These are phyloP conservation scores for Embiotoca jacksoni DNA, from an alignment of 2,113 vertebrate genomes.

Conservation along the genomic window DNA sequence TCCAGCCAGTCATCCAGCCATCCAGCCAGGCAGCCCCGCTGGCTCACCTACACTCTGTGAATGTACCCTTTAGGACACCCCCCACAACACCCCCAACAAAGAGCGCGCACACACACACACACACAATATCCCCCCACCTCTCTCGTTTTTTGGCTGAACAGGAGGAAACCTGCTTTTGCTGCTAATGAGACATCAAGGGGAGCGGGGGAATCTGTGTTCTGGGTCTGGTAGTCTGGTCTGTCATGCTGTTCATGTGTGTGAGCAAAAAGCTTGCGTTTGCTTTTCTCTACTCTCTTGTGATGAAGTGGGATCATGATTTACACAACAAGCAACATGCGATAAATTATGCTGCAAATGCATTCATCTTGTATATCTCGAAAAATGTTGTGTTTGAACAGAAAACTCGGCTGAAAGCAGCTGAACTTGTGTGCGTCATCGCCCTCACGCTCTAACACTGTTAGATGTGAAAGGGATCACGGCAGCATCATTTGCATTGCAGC, in stretches of 20 bases:
- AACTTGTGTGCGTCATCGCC: conserved; percentile 14
- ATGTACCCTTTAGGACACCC: conserved; percentile 40
- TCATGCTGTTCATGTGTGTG: conserved; percentile 4
- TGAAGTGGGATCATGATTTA: background rate
- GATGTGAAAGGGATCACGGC: conserved; percentile 22
- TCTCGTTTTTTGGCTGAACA: conserved; percentile 49
- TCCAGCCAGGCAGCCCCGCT: conserved; percentile 24
- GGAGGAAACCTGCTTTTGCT: conserved; percentile 63
- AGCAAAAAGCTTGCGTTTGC: conserved; percentile 26
- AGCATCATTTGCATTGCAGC: conserved; percentile 36
- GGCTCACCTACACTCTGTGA: conserved; percentile 65
- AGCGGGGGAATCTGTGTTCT: conserved; percentile 51
- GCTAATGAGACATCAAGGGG: conserved; percentile 75
- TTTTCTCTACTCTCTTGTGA: conserved; percentile 24
- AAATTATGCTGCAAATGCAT: conserved; percentile 2
- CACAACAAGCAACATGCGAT: background rate
- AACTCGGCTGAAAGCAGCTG: conserved; percentile 1
- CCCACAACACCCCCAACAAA: conserved; percentile 4
- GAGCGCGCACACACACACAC: background rate
- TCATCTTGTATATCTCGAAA: conserved; percentile 1
- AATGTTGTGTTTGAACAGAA: background rate
- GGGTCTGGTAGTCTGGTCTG: conserved; percentile 35
- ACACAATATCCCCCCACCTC: background rate
- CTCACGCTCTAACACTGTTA: conserved; percentile 6
- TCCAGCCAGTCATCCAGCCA: too few species aligned